A percentile compares a stretch with the other conserved stretches of the same genome.
These are phyloP conservation scores for Crotophaga sulcirostris DNA, from an alignment of 2,113 vertebrate species.

Conservation along the genomic window DNA sequence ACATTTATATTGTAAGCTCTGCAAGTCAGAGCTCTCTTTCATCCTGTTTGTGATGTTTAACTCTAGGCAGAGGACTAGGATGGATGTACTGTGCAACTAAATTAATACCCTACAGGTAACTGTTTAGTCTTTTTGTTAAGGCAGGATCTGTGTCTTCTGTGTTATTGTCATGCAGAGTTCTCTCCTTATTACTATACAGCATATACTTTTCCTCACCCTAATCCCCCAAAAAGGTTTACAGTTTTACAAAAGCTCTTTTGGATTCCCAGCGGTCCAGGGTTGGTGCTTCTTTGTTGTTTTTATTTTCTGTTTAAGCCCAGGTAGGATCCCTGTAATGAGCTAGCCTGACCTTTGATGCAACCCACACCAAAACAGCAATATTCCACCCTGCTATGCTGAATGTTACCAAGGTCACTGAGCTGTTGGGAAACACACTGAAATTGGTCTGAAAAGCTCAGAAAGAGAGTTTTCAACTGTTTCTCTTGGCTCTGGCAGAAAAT, in stretches of 20 bases:
- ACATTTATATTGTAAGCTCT: background rate
- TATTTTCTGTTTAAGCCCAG: background rate
- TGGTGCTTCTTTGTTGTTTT: background rate
- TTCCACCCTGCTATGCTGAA: background rate
- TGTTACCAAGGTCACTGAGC: background rate
- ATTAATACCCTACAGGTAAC: background rate
- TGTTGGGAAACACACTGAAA: background rate
- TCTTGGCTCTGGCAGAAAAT: background rate
- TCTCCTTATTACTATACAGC: background rate
- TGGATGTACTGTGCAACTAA: background rate
- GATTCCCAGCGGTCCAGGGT: background rate
- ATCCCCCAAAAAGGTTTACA: background rate
- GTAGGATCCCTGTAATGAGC: background rate
- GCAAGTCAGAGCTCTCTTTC: background rate
- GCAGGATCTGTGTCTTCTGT: rapidly evolving
- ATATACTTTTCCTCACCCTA: background rate
- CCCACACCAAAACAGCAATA: background rate
- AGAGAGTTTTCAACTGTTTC: background rate
- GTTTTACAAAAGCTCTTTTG: background rate
- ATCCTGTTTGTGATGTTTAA: background rate
- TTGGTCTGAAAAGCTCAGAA: background rate
- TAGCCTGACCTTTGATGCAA: background rate
- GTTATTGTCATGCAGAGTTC: background rate
- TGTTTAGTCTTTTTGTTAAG: background rate
- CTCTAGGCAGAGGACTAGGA: background rate